Conservation (phyloP, 2,888 invertebrate species). For the Cremastinae sp. region DNA sequence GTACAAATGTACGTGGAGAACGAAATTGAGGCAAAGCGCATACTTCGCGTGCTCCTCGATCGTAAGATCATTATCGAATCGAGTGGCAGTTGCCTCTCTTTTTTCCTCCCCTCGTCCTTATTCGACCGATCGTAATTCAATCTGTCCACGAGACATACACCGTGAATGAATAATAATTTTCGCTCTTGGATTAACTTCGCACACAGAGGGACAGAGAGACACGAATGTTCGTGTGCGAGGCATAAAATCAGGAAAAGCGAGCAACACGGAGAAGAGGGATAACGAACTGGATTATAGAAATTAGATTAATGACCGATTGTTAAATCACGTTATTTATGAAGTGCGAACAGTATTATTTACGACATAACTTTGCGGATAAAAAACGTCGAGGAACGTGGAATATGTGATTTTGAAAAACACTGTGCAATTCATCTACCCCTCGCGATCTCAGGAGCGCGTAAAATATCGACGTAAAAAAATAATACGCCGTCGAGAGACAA, state of each 20-base stretch:
- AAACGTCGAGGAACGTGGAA: not conserved
- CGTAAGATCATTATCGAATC: slow-evolving; percentile 59
- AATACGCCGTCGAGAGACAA: not conserved
- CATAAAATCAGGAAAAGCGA: slow-evolving; percentile 1
- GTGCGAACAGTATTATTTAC: slow-evolving; percentile 45
- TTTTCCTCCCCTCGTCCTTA: slow-evolving; percentile 19
- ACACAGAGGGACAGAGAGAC: not conserved
- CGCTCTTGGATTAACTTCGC: slow-evolving; percentile 46
- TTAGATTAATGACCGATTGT: slow-evolving; percentile 46
- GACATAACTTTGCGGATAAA: not conserved
- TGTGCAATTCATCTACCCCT: slow-evolving; percentile 20
- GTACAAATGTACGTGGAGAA: slow-evolving; percentile 1
- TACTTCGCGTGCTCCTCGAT: slow-evolving; percentile 54
- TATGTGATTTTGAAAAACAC: slow-evolving; percentile 18
- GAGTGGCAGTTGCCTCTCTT: slow-evolving; percentile 44
- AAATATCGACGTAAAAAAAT: slow-evolving; percentile 14
- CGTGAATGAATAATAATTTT: slow-evolving; percentile 57
- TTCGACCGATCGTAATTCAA: slow-evolving; percentile 54
- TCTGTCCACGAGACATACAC: slow-evolving; percentile 48
- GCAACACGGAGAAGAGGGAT: not conserved
- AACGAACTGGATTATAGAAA: slow-evolving; percentile 44
- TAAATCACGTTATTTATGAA: slow-evolving; percentile 40
- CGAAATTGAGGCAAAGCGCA: slow-evolving; percentile 31
- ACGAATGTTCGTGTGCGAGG: not conserved
- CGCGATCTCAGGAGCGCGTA: slow-evolving; percentile 2